Base-by-base conservation (phyloP, 1,140 invertebrate species). In the Calliphora vicina region DNA sequence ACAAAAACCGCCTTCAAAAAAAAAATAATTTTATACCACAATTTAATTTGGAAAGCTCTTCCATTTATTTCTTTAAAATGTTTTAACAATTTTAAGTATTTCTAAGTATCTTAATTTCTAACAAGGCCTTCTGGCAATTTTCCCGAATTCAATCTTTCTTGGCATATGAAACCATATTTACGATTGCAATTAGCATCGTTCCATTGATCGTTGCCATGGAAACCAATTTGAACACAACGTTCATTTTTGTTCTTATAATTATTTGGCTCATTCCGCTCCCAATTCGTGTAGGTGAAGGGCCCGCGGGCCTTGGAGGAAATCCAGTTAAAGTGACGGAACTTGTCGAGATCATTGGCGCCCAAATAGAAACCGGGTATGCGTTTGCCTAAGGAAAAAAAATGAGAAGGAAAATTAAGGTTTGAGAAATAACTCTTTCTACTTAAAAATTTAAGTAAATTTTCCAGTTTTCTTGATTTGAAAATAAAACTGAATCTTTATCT, bases 221-320 rank as follows among this genome's bases (percentile, higher is more conserved):
- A 78, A 45, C 74, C 74, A 43, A 78, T 78, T 25, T 43, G 17
- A 15, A 78, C 74, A 43, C 74, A 78, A 13, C 74, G 74, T 78
- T 78, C 74, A 78, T 78, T 78, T 43, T 43, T 12, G 25, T 78
- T 23, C 13, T 78, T 9, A 43, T 78, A 78, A 78, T 78, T 78
- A 78, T 78, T 78, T 4, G 74, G 74, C 25, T 78, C 74, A 9
- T 12, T 43, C 9, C 25, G 20, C n/a, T 78, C 35, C 74, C 74
- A 78, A 25, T 78, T 78, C 1, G 29, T 45, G 23, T 23, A 78
- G 1, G 17, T 45, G 13, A 78, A 78, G n/a, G 20, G 3, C 1
- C 29, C 29, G 42, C 73, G 12, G 6, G 2, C n/a, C 1, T 23
- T 35, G 5, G 35, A 20, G n/a, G 35, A 4, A 25, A 78, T 45